Conservation (phyloP, 2,888 invertebrate species). For the Apodemia mormo region DNA sequence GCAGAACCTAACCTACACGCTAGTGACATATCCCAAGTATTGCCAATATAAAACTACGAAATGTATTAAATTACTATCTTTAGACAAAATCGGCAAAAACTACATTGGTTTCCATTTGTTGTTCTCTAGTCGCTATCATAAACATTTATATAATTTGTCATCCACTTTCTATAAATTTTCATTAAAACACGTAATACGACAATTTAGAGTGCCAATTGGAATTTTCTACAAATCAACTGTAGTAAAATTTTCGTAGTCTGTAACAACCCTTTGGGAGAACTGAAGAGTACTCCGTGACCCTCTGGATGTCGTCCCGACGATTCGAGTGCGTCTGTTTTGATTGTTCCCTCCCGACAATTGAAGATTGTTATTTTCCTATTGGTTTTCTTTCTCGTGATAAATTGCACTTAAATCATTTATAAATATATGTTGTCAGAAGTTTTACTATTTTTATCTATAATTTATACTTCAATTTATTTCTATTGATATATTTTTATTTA, state of each 20-base stretch:
- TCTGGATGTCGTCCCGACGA: constrained; percentile 49
- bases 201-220: constrained; percentile 58
- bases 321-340: constrained; percentile 44
- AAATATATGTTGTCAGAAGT: too few species aligned
- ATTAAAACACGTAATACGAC: constrained; percentile 46
- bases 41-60: background rate
- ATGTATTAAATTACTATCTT: too few species aligned
- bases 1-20: too few species aligned
- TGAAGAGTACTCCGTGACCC: constrained; percentile 49
- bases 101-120: too few species aligned
- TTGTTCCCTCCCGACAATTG: constrained; percentile 41
- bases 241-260: constrained; percentile 64
- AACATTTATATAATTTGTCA: background rate
- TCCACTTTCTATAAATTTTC: constrained; percentile 24
- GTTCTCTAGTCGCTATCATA: too few species aligned
- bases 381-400: constrained; percentile 4
- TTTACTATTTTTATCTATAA: too few species aligned
- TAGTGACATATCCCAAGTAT: too few species aligned
- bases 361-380: constrained; percentile 34
- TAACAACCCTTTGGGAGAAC: constrained; percentile 69
- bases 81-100: too few species aligned
- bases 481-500: too few species aligned
- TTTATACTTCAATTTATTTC: too few species aligned
- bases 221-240: constrained; percentile 73
- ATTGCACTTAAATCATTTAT: background rate